phyloP scores from a whole-genome alignment of 2,888 invertebrate species.

The Enchytraeus crypticus region DNA sequence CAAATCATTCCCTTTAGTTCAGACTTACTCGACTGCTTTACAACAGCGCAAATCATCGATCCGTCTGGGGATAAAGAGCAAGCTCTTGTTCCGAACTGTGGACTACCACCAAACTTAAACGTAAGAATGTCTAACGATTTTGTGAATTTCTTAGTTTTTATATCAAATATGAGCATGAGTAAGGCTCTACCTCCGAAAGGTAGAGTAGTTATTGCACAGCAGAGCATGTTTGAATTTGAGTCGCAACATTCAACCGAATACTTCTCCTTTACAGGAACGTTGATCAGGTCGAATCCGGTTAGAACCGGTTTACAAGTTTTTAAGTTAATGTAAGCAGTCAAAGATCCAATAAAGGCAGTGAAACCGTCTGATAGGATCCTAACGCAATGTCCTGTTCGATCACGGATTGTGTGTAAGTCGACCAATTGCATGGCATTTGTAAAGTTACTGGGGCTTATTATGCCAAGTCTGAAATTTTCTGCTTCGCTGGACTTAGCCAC shows the following conservation, averaged over 20 bases:
- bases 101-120: constrained; percentile 28
- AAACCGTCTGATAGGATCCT: constrained; percentile 19
- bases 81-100: constrained; percentile 24
- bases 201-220: constrained; percentile 21
- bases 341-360: constrained; percentile 23
- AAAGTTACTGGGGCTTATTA: constrained; percentile 12
- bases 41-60: constrained; percentile 15
- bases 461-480: constrained; percentile 10
- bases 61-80: constrained; percentile 20
- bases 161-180: constrained; percentile 22
- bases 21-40: constrained; percentile 23
- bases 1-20: constrained; percentile 21
- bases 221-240: constrained; percentile 13
- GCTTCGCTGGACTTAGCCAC: constrained; percentile 19
- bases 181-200: constrained; percentile 25
- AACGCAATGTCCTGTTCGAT: constrained; percentile 14
- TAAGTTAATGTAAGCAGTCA: constrained; percentile 16
- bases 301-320: constrained; percentile 14
- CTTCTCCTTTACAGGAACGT: constrained; percentile 22
- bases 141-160: constrained; percentile 20
- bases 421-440: constrained; percentile 12
- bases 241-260: constrained; percentile 22
- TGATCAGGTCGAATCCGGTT: constrained; percentile 15
- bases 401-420: constrained; percentile 18
- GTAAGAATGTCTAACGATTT: constrained; percentile 23